phyloP scores from a whole-genome alignment of 2,888 invertebrate genomes.

The Chalcis sispes region DNA sequence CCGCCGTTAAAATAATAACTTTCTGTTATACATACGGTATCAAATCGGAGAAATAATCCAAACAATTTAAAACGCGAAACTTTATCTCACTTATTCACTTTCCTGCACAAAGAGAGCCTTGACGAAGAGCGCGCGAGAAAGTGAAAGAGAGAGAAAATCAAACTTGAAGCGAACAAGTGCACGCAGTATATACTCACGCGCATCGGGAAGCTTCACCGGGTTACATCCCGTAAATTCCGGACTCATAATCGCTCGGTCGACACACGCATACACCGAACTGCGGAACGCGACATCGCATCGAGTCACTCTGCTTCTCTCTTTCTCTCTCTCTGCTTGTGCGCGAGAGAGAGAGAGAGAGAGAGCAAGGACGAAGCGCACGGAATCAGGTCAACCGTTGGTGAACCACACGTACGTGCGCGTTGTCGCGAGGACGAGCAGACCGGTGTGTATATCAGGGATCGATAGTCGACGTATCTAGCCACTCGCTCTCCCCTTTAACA shows the following conservation, averaged over 20 bases:
- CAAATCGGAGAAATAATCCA: no score
- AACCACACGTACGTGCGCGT: neutral
- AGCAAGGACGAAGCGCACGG: neutral
- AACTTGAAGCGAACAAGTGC: no score
- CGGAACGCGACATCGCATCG: constrained; percentile 1
- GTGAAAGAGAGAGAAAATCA: no score
- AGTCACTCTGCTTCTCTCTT: neutral
- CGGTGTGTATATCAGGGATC: constrained; percentile 18
- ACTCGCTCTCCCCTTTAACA: no score
- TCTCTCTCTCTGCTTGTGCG: constrained; percentile 14
- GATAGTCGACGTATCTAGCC: no score
- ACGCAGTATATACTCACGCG: neutral
- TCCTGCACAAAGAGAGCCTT: no score
- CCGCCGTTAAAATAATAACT: no score
- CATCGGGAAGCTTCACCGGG: neutral
- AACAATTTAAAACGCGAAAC: no score
- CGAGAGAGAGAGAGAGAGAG: constrained; percentile 27
- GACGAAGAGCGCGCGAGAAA: no score
- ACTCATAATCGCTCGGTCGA: constrained; percentile 33
- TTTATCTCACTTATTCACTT: no score
- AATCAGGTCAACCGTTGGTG: constrained; percentile 52
- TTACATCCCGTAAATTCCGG: constrained; percentile 23
- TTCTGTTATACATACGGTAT: no score
- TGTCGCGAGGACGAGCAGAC: neutral
- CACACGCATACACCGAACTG: no score